Evolutionary conservation across 2,888 invertebrate species (phyloP), one percentile per base, ranked within the genome.

Genomic region (Orchesella flavescens): DNA sequence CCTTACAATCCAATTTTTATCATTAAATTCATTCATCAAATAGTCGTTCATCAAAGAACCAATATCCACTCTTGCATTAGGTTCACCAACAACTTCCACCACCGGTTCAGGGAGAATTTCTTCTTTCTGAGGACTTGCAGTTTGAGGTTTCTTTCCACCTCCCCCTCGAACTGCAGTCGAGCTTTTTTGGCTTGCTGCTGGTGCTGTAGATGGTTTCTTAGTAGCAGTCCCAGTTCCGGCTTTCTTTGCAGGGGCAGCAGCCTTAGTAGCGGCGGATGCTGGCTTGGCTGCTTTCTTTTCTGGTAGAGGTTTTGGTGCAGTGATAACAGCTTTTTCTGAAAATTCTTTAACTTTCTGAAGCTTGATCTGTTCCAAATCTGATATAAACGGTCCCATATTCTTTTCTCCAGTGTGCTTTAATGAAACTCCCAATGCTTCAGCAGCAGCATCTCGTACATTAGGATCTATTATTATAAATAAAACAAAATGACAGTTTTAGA

Each of bases 401-500:
- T 97, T 97, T 89, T 99, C 98, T 0, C 98, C 96, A 13, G 98
- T 95, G 4, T 98, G 93, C 90, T 97, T 98, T 92, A 97, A 94
- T 0, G 97, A 94, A 0, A 97, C 97, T 12, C 99, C 99, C 17
- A 99, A 90, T 0, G 98, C 98, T 89, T 97, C 96, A 0, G 96
- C 96, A 0, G 97, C 94, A 80, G 95, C 94, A 89, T 99, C 99
- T 89, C 99, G 92, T 0, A 99, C 99, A 0, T 93, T 93, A 0
- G 96, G 96, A 91, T 98, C 97, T 91, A 92, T 44, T 53, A 87
- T 75, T 69, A 83, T 24, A 85, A 68, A 46, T 23, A 57, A 23
- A 17, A 87, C 68, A 61, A 79, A 34, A 84, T 55, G 24, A 24
- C 69, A 43, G 83, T 59, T 23, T 49, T 43, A 61, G 9, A 73